Percentiles rank a stretch among this genome's conserved stretches.
Conservation (phyloP, 2,797 vertebrate species). For the Smutsia temminckii region DNA sequence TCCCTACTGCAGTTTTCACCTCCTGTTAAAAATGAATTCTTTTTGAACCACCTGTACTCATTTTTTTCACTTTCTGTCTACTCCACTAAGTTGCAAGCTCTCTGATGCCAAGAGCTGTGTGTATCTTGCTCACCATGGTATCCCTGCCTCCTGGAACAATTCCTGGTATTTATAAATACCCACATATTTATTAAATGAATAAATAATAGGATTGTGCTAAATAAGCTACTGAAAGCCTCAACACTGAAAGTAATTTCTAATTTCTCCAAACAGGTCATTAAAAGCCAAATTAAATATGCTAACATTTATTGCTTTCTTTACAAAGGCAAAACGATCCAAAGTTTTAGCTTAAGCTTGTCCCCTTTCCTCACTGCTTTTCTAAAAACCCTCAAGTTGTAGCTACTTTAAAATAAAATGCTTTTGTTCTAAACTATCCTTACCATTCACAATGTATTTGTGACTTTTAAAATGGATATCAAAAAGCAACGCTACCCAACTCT, state of each 20-base stretch:
- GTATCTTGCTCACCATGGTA: slow-evolving; percentile 6
- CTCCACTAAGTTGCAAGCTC: background rate
- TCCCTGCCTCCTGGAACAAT: slow-evolving; percentile 41
- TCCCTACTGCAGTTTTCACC: background rate
- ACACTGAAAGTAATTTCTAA: slow-evolving; percentile 47
- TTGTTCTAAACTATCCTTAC: background rate
- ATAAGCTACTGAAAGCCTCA: slow-evolving; percentile 40
- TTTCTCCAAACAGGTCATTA: slow-evolving; percentile 20
- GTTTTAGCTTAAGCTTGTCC: background rate
- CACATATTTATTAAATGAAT: slow-evolving; percentile 65
- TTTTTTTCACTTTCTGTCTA: slow-evolving; percentile 34
- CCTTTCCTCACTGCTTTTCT: background rate
- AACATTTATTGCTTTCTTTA: slow-evolving; percentile 2
- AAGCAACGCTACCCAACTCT: background rate
- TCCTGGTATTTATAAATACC: slow-evolving; percentile 45
- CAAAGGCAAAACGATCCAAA: slow-evolving; percentile 6
- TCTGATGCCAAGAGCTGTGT: background rate
- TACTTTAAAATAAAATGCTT: slow-evolving; percentile 40
- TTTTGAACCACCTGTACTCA: slow-evolving; percentile 32
- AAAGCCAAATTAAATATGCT: slow-evolving; percentile 46
- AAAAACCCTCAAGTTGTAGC: background rate
- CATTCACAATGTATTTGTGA: background rate
- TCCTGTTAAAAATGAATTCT: background rate
- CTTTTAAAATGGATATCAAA: background rate
- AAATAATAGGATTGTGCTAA: slow-evolving; percentile 60